Percentiles rank a stretch among this genome's conserved stretches.
Evolutionary conservation across 2,888 invertebrate genomes (phyloP).

Genomic region (Gandaritis pyraliata): DNA sequence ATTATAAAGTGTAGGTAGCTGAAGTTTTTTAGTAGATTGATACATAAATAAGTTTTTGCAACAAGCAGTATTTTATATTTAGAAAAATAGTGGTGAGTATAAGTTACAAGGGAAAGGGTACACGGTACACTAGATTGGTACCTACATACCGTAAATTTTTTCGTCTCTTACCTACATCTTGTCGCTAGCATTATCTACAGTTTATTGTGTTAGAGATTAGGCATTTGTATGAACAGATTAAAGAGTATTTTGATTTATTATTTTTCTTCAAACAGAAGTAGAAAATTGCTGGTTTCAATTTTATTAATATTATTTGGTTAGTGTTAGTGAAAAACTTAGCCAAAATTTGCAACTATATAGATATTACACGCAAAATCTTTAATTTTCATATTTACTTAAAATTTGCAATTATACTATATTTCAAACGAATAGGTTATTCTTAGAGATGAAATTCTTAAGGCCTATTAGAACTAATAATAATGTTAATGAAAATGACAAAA

Average conservation of each 20-base stretch:
- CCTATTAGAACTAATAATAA: not conserved
- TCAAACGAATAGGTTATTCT: not conserved
- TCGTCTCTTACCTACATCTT: no score
- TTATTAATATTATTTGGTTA: not conserved
- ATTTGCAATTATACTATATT: not conserved
- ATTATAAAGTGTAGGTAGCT: not conserved
- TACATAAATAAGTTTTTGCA: slow-evolving; percentile 4
- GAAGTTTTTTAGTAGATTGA: not conserved
- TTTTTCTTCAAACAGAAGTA: no score
- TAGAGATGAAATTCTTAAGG: not conserved
- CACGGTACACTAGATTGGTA: no score
- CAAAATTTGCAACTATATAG: slow-evolving; percentile 1
- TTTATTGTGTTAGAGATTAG: no score
- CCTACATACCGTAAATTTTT: no score
- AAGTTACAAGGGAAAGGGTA: not conserved
- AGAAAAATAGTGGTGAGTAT: slow-evolving; percentile 7
- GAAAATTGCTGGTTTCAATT: no score
- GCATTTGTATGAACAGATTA: no score
- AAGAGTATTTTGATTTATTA: no score
- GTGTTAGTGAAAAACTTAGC: slow-evolving; percentile 3
- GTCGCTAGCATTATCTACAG: no score
- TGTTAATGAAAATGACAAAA: not conserved
- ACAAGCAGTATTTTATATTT: not conserved
- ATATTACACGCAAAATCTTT: no score
- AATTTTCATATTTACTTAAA: not conserved